Percentiles rank a stretch among this genome's conserved stretches.
Conservation (phyloP, 2,113 vertebrate species). For the Tapirus terrestris region DNA sequence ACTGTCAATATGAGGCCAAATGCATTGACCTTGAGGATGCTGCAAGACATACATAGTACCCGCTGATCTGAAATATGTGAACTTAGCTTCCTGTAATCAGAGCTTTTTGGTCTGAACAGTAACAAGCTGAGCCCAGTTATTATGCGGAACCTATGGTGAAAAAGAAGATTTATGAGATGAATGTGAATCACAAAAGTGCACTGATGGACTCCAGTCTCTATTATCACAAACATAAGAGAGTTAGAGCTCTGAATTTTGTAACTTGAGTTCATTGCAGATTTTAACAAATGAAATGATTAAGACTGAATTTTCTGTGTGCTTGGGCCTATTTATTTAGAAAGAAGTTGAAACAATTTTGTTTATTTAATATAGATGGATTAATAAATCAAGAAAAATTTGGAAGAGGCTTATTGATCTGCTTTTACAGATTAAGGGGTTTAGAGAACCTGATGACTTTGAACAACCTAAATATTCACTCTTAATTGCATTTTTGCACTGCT, state of each 20-base stretch:
- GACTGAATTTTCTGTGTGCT: not conserved
- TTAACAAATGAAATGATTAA: slow-evolving; percentile 20
- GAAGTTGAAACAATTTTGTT: not conserved
- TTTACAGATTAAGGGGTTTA: not conserved
- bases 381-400: not conserved
- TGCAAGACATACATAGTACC: not conserved
- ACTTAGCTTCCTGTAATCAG: not conserved
- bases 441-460: not conserved
- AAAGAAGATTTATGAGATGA: not conserved
- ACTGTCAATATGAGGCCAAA: not conserved
- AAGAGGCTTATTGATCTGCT: not conserved
- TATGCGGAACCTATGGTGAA: not conserved
- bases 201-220: not conserved
- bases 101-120: not conserved
- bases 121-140: not conserved
- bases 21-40: not conserved
- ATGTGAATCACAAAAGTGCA: not conserved
- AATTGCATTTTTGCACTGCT: not conserved
- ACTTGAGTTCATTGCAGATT: not conserved
- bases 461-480: not conserved
- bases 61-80: not conserved
- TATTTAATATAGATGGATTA: not conserved
- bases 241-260: not conserved
- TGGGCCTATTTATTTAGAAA: not conserved
- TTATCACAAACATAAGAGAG: not conserved